Evolutionary conservation across 2,888 invertebrate genomes (phyloP).

Genomic region (Eremobia ochroleuca): DNA sequence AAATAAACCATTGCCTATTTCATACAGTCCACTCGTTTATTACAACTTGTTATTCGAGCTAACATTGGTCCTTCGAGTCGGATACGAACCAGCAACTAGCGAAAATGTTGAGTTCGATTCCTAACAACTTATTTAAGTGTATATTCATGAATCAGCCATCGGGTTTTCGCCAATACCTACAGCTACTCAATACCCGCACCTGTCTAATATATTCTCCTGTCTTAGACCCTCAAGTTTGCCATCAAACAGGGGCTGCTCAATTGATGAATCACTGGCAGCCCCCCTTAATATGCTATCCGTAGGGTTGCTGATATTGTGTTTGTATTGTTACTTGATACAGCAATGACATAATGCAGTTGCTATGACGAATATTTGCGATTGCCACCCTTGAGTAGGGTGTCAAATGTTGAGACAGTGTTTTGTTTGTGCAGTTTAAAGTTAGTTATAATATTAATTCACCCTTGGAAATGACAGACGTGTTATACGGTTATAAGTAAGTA

Average conservation of each 20-base stretch:
- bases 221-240: conserved; percentile 66
- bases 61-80: background rate
- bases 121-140: background rate
- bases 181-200: conserved; percentile 24
- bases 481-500: too few relatives aligned
- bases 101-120: background rate
- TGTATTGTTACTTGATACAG: conserved; percentile 77
- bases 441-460: background rate
- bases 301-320: conserved; percentile 65
- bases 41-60: background rate
- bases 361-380: conserved; percentile 67
- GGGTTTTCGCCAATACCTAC: conserved; percentile 5
- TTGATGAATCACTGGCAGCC: conserved; percentile 79
- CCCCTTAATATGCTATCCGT: conserved; percentile 59
- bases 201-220: conserved; percentile 60
- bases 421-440: conserved; percentile 23
- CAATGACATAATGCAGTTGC: conserved; percentile 74
- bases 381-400: conserved; percentile 40
- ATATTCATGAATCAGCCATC: conserved; percentile 6
- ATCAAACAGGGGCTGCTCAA: conserved; percentile 70
- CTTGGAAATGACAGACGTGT: too few relatives aligned
- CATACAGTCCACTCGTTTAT: background rate
- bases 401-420: conserved; percentile 23
- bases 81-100: background rate
- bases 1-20: background rate